phyloP scores from a whole-genome alignment of 2,888 invertebrate species.

The Torymus tubicola region DNA sequence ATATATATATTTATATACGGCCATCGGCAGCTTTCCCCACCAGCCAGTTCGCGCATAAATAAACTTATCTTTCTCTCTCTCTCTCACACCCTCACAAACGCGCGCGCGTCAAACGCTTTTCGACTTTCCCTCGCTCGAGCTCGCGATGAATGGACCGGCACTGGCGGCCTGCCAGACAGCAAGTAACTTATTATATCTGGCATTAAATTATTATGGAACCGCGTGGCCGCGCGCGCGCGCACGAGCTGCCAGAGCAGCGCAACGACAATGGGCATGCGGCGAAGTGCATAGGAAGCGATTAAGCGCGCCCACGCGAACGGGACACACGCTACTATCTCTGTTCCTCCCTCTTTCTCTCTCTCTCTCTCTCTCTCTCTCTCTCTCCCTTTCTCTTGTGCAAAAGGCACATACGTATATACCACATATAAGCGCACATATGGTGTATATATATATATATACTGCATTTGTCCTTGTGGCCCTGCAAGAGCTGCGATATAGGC shows the following conservation, averaged over 20 bases:
- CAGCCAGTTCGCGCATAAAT: constrained; percentile 46
- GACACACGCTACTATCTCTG: constrained; percentile 58
- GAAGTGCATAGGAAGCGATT: constrained; percentile 76
- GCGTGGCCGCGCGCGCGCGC: no score
- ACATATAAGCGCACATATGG: no score
- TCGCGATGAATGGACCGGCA: constrained; percentile 71
- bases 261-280: constrained; percentile 72
- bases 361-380: background rate
- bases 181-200: constrained; percentile 77
- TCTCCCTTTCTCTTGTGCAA: background rate
- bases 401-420: no score
- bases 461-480: no score
- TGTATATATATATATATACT: no score
- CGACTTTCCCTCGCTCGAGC: constrained; percentile 65
- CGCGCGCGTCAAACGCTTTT: constrained; percentile 66
- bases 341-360: constrained; percentile 5
- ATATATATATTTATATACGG: background rate
- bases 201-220: constrained; percentile 76
- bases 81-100: constrained; percentile 66
- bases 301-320: constrained; percentile 68
- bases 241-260: constrained; percentile 57
- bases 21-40: background rate
- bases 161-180: constrained; percentile 75
- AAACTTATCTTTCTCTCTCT: constrained; percentile 53
- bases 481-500: no score